phyloP scores from a whole-genome alignment of 2,797 vertebrate species.

The Emydoidea blandingii region DNA sequence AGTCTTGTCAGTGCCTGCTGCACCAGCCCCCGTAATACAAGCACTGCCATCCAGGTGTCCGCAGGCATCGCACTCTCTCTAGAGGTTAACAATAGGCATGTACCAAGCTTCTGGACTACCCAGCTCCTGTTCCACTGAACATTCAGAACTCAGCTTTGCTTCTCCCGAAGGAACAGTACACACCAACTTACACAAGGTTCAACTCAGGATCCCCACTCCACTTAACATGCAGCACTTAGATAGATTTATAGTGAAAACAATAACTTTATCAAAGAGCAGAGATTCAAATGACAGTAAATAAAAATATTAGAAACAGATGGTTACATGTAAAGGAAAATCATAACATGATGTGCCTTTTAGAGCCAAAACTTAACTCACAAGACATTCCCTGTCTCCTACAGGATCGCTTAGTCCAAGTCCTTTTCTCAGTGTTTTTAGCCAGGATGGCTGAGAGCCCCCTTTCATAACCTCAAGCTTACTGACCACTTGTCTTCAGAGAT shows the following conservation, averaged over 20 bases:
- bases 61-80: background rate
- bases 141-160: background rate
- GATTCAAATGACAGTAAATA: background rate
- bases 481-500: background rate
- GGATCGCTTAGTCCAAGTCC: background rate
- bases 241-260: background rate
- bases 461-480: background rate
- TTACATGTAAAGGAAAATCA: background rate
- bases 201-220: background rate
- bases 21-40: background rate
- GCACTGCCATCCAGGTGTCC: background rate
- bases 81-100: background rate
- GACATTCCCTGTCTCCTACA: background rate
- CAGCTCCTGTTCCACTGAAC: background rate
- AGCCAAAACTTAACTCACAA: background rate
- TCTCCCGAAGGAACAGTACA: background rate
- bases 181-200: background rate
- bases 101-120: background rate
- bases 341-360: background rate
- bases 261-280: background rate
- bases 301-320: background rate
- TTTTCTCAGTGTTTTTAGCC: background rate
- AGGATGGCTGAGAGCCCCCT: too few relatives aligned
- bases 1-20: background rate
- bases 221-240: background rate